Conservation (phyloP, 2,888 invertebrate species). For the Pristionchus maxplancki region DNA sequence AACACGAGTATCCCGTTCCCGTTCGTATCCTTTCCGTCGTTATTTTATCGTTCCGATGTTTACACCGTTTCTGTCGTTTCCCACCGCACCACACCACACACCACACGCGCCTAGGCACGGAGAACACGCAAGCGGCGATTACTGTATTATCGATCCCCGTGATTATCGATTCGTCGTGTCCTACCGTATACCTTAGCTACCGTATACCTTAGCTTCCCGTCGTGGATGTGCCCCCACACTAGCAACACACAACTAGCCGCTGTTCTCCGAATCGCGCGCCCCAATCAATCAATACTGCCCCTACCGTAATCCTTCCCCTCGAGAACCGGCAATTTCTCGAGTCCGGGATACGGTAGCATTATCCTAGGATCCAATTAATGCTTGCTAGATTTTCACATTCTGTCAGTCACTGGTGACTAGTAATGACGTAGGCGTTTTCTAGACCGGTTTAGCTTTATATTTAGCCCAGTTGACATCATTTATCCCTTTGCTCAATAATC, state of each 20-base stretch:
- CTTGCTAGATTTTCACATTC: neutral
- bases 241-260: slow-evolving; percentile 24
- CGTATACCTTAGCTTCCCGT: slow-evolving; percentile 42
- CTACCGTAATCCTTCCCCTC: slow-evolving; percentile 26
- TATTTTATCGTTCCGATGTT: slow-evolving; percentile 20
- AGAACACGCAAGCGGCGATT: slow-evolving; percentile 45
- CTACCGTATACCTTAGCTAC: no score
- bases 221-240: slow-evolving; percentile 43
- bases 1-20: slow-evolving; percentile 28
- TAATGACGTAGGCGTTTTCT: slow-evolving; percentile 32
- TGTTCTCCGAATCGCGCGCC: slow-evolving; percentile 38
- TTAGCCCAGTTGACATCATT: neutral
- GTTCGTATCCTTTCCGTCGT: slow-evolving; percentile 27
- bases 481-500: neutral
- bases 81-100: slow-evolving; percentile 1
- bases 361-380: slow-evolving; percentile 38
- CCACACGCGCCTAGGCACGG: slow-evolving; percentile 30
- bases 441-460: slow-evolving; percentile 31
- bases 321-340: slow-evolving; percentile 50
- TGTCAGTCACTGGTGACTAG: slow-evolving; percentile 38
- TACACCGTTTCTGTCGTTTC: slow-evolving; percentile 38
- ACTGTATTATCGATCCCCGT: slow-evolving; percentile 17
- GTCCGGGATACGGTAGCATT: neutral
- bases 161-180: slow-evolving; percentile 38
- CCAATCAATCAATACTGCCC: slow-evolving; percentile 29